These are phyloP conservation scores for Anthophora plumipes DNA, from an alignment of 2,888 invertebrate genomes.

Conservation along the genomic window DNA sequence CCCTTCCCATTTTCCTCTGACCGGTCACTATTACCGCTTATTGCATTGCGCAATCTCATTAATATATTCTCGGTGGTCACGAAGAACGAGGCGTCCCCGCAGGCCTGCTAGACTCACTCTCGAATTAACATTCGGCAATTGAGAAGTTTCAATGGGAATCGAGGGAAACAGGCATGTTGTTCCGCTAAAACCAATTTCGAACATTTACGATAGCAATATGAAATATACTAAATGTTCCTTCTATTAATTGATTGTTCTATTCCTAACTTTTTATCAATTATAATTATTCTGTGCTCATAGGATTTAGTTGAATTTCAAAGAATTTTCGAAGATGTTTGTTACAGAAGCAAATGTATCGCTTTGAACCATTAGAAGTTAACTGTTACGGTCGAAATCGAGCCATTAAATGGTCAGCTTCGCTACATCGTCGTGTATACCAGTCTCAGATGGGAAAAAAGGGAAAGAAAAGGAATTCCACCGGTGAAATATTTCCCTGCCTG, in stretches of 20 bases:
- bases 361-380: background rate
- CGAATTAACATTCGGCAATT: slow-evolving; percentile 17
- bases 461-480: background rate
- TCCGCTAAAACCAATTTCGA: background rate
- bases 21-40: slow-evolving; percentile 34
- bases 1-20: slow-evolving; percentile 7
- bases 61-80: slow-evolving; percentile 32
- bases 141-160: background rate
- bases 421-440: background rate
- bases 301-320: too few species aligned
- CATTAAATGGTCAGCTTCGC: background rate
- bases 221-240: background rate
- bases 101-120: background rate
- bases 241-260: too few species aligned
- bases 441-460: background rate
- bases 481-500: slow-evolving; percentile 1
- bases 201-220: background rate
- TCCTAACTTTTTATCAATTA: too few species aligned
- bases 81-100: slow-evolving; percentile 9
- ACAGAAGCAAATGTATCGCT: background rate
- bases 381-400: background rate
- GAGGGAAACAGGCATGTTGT: background rate
- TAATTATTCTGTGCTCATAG: too few species aligned
- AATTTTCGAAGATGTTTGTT: too few species aligned
- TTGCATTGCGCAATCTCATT: slow-evolving; percentile 37